phyloP scores from a whole-genome alignment of 1,140 invertebrate genomes.

The Calliphora vicina region DNA sequence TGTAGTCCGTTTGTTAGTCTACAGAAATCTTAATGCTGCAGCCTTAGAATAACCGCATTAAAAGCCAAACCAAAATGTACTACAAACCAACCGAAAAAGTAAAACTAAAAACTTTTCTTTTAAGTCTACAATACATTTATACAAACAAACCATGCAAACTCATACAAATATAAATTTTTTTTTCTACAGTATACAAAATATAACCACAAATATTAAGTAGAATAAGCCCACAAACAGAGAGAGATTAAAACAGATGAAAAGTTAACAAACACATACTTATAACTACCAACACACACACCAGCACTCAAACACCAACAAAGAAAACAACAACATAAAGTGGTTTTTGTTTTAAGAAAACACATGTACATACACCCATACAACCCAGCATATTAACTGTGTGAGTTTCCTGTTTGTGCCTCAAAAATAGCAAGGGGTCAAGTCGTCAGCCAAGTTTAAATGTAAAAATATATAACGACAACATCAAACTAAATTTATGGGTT shows the following conservation, averaged over 20 bases:
- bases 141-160: neutral
- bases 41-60: neutral
- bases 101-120: neutral
- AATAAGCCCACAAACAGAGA: neutral
- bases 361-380: neutral
- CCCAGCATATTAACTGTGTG: neutral
- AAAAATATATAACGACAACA: neutral
- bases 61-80: neutral
- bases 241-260: neutral
- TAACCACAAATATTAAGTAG: constrained; percentile 14
- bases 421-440: neutral
- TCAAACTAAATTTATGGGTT: neutral
- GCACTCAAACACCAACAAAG: neutral
- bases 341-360: neutral
- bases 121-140: neutral
- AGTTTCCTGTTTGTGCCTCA: neutral
- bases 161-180: neutral
- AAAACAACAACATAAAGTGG: neutral
- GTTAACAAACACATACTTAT: no score
- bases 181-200: neutral
- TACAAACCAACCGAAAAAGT: neutral
- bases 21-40: neutral
- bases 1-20: no score
- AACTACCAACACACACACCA: neutral
- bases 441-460: no score